Conservation (phyloP, 2,888 invertebrate species). For the Bellardia bayeri region DNA sequence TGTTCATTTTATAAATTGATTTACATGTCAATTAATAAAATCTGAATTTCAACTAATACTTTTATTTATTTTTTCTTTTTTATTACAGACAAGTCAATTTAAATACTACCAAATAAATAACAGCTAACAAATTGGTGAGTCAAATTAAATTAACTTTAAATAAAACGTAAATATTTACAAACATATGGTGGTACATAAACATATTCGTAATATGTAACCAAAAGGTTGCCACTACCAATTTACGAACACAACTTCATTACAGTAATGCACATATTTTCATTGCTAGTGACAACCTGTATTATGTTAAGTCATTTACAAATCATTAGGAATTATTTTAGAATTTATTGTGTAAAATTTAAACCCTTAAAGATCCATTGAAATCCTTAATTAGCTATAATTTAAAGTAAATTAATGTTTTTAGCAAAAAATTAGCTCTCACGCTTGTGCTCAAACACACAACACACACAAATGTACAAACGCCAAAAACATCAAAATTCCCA, state of each 20-base stretch:
- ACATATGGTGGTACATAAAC: too few relatives aligned
- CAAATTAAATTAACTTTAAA: too few relatives aligned
- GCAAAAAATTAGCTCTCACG: constrained; percentile 54
- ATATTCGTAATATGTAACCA: too few relatives aligned
- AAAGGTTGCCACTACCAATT: too few relatives aligned
- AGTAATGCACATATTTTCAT: neutral
- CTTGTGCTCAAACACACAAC: neutral
- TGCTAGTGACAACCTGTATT: neutral
- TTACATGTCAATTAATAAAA: too few relatives aligned
- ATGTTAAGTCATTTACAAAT: constrained; percentile 27
- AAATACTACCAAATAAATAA: too few relatives aligned
- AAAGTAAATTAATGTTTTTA: constrained; percentile 50
- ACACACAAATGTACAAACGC: constrained; percentile 51
- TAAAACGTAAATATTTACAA: too few relatives aligned
- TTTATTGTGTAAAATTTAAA: constrained; percentile 4
- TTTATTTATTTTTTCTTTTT: too few relatives aligned
- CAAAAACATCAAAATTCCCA: constrained; percentile 70
- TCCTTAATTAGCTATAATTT: constrained; percentile 65
- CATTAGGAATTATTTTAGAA: constrained; percentile 30
- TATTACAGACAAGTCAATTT: too few relatives aligned
- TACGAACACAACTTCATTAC: neutral
- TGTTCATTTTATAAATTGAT: too few relatives aligned
- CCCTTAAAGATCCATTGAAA: constrained; percentile 16
- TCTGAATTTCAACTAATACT: too few relatives aligned
- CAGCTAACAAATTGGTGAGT: too few relatives aligned